Base-by-base conservation (phyloP, 2,888 invertebrate species). In the Synanthedon myopaeformis region DNA sequence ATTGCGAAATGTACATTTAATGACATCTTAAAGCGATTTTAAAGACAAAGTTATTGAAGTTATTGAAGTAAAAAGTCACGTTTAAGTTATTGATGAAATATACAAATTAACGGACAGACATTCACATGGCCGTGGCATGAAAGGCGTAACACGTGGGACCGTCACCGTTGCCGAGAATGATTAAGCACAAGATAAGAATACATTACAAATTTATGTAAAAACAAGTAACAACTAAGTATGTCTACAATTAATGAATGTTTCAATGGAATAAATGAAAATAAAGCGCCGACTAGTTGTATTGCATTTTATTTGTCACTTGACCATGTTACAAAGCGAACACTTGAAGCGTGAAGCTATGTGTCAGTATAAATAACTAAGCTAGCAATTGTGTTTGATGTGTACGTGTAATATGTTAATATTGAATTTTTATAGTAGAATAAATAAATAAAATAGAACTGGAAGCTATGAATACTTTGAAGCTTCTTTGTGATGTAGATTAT, bases 151-250 rank as follows among this genome's bases (percentile, higher is more conserved):
- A 76, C 69, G 23, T 68, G 72, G 78, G 71, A 78, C 86, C 86
- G 77, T 86, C 81, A 86, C 87, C 87, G 84, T 79, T 75, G 85
- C 85, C 86, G 86, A 86, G 84, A 84, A 82, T 85, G 87, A 83
- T 82, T 85, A 87, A 87, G 87, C 87, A 86, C 74, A 74, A 69
- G 72, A 74, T 79, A 74, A 68, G 67, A 72, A 75, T 72, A 80
- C 69, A 76, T 83, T 82, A 84, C 75, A 75, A 72, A 76, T 65
- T 69, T 66, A 63, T 63, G 61, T 59, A 49, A 42, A 23, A 51
- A 28, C 14, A 28, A 50, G 23, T 23, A 23, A 23, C 23, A 23
- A 23, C 23, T 17, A n/a, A 41, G 12, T 11, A 12, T 6, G 8
- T 13, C 45, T 45, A 45, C 45, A n/a, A 45, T 14, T 45, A 45